Conservation (phyloP, 2,113 vertebrate genomes). For the Nothobranchius furzeri region DNA sequence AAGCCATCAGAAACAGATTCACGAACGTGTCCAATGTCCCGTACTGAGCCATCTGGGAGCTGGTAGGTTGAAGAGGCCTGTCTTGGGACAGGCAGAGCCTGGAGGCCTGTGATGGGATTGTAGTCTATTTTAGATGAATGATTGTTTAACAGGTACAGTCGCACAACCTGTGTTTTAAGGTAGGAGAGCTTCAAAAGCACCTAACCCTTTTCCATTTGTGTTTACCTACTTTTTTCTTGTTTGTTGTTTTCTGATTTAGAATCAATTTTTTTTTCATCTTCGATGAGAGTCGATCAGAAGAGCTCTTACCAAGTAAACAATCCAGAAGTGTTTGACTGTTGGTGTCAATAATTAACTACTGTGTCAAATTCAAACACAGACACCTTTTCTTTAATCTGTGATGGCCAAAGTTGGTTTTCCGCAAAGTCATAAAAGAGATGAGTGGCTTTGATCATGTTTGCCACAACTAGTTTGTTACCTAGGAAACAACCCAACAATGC, state of each 20-base stretch:
- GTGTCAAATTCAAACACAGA: constrained; percentile 7
- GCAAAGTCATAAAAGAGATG: not conserved
- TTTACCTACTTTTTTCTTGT: not conserved
- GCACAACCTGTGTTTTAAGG: no score
- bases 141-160: no score
- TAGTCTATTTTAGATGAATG: no score
- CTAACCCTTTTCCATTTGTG: not conserved
- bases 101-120: constrained; percentile 53
- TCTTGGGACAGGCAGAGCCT: constrained; percentile 45
- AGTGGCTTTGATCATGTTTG: constrained; percentile 8
- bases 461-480: constrained; percentile 1
- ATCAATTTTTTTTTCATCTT: not conserved
- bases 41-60: constrained; percentile 27
- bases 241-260: not conserved
- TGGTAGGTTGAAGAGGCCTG: constrained; percentile 2
- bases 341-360: constrained; percentile 43
- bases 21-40: not conserved
- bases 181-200: no score
- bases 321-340: not conserved
- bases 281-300: not conserved
- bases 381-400: constrained; percentile 26
- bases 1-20: constrained; percentile 17
- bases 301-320: not conserved
- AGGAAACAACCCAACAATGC: not conserved
- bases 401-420: constrained; percentile 29